Evolutionary conservation across 2,888 invertebrate genomes (phyloP).

Genomic region (Ametastegia equiseti): DNA sequence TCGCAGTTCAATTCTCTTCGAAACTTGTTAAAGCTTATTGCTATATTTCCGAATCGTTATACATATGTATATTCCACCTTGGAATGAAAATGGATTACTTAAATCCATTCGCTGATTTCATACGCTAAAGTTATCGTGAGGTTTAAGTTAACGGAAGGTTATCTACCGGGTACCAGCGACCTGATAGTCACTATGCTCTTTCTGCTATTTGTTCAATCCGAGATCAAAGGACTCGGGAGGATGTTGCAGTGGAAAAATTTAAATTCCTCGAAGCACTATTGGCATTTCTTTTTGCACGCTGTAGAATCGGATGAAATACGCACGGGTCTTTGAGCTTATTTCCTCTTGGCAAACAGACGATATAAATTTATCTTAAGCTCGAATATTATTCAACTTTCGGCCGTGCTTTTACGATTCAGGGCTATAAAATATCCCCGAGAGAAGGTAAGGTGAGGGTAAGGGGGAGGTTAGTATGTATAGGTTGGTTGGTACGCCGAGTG

Average conservation of each 20-base stretch:
- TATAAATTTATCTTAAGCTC: constrained; percentile 43
- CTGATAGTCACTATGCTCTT: not conserved
- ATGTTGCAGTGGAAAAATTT: constrained; percentile 10
- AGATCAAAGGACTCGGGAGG: constrained; percentile 19
- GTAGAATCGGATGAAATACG: constrained; percentile 7
- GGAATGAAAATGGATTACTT: not conserved
- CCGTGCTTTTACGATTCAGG: constrained; percentile 30
- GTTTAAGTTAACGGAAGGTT: not conserved
- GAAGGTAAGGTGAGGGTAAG: not conserved
- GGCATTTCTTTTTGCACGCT: constrained; percentile 25
- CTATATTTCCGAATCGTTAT: not conserved
- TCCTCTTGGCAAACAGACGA: constrained; percentile 29
- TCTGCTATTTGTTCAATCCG: not conserved
- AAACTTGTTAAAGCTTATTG: not conserved
- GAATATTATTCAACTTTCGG: constrained; percentile 43
- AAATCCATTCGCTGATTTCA: not conserved
- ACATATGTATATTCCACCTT: not conserved
- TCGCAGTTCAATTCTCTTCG: not conserved
- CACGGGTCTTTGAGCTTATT: constrained; percentile 25
- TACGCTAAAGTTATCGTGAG: not conserved
- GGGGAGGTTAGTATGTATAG: no score
- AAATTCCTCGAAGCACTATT: constrained; percentile 28
- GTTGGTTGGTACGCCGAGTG: not conserved
- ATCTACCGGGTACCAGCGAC: not conserved
- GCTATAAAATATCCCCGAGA: constrained; percentile 24